phyloP scores from a whole-genome alignment of 2,888 invertebrate genomes.

The Crioceris asparagi region DNA sequence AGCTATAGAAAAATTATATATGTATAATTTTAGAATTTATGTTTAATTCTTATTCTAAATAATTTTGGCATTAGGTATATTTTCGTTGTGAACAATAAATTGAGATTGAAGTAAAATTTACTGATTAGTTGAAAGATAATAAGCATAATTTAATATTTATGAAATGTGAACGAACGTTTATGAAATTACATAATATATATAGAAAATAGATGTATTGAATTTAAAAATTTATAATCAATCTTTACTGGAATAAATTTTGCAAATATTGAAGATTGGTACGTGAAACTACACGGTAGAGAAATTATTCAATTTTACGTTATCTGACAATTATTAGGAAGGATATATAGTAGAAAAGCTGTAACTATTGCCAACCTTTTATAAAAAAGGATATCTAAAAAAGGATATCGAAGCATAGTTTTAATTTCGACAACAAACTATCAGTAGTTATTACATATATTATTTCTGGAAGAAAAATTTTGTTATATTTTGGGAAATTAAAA shows the following conservation, averaged over 20 bases:
- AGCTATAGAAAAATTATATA: constrained; percentile 23
- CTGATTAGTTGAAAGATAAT: background rate
- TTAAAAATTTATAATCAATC: too few species aligned
- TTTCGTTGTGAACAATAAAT: background rate
- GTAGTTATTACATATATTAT: constrained; percentile 11
- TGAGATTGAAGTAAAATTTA: background rate
- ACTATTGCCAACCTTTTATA: constrained; percentile 1
- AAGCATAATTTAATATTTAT: background rate
- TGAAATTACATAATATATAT: too few species aligned
- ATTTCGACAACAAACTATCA: too few species aligned
- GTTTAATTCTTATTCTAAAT: too few species aligned
- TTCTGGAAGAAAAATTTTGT: constrained; percentile 16
- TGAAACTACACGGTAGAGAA: too few species aligned
- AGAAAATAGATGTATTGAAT: too few species aligned
- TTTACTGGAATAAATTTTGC: too few species aligned
- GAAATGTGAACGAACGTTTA: too few species aligned
- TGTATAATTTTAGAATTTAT: background rate
- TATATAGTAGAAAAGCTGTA: too few species aligned
- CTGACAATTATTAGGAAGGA: too few species aligned
- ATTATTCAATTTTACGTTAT: too few species aligned
- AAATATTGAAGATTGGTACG: too few species aligned
- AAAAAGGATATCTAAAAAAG: constrained; percentile 24
- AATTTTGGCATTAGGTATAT: background rate
- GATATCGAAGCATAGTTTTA: constrained; percentile 15
- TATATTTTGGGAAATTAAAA: background rate